phyloP scores from a whole-genome alignment of 1,140 invertebrate genomes.

The Drosophila insularis region DNA sequence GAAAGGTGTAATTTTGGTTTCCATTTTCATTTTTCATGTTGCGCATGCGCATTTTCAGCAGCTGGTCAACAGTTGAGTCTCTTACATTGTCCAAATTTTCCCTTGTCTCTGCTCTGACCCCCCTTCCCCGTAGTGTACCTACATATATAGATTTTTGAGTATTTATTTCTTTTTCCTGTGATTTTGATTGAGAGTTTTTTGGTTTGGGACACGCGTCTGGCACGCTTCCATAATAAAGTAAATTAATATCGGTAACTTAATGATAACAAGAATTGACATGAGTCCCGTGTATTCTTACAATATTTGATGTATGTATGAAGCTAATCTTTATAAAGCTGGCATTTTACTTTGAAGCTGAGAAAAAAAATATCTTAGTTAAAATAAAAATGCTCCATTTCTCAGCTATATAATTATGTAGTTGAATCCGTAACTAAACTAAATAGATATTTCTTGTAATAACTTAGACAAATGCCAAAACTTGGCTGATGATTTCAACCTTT shows the following conservation, averaged over 20 bases:
- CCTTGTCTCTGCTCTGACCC: neutral
- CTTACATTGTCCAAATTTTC: neutral
- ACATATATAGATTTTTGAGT: neutral
- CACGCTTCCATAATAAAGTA: constrained; percentile 14
- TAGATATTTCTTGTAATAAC: constrained; percentile 7
- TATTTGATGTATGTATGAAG: neutral
- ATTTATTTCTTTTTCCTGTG: constrained; percentile 1
- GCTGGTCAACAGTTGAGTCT: constrained; percentile 4
- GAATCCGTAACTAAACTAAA: neutral
- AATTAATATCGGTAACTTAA: neutral
- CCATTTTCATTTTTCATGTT: constrained; percentile 21
- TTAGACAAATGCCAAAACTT: constrained; percentile 14
- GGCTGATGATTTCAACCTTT: constrained; percentile 6
- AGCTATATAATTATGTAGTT: constrained; percentile 31
- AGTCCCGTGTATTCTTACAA: no score
- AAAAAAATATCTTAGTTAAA: no score
- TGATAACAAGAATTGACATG: neutral
- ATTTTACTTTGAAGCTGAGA: no score
- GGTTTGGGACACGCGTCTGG: constrained; percentile 7
- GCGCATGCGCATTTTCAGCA: constrained; percentile 30
- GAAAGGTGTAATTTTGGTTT: constrained; percentile 72
- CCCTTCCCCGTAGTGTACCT: neutral
- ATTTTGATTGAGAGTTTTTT: constrained; percentile 17
- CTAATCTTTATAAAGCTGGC: no score
- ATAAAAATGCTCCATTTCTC: no score